phyloP scores from a whole-genome alignment of 2,797 vertebrate genomes.

The Trachops cirrhosus region DNA sequence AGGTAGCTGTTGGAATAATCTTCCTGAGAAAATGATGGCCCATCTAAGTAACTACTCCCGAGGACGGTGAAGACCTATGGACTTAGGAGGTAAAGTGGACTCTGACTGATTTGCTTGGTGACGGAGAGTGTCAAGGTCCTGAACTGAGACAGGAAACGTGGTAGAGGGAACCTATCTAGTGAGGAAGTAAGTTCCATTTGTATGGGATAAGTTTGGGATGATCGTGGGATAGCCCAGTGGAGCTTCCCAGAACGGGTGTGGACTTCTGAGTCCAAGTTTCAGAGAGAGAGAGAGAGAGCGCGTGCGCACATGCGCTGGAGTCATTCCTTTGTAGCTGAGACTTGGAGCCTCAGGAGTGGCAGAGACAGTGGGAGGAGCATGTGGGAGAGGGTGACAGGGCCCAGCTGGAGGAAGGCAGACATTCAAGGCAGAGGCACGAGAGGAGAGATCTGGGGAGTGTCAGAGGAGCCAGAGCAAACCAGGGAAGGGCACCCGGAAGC shows the following conservation, averaged over 20 bases:
- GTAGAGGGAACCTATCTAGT: neutral
- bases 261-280: neutral
- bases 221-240: neutral
- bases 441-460: neutral
- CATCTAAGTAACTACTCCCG: neutral
- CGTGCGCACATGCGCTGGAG: no score
- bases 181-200: neutral
- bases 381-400: no score
- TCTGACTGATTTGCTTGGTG: neutral
- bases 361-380: neutral
- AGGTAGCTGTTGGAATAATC: neutral
- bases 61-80: neutral
- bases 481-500: fast-evolving
- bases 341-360: fast-evolving
- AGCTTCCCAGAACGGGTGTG: neutral
- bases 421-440: neutral
- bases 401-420: neutral
- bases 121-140: neutral
- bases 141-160: neutral
- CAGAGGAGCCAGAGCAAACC: neutral
- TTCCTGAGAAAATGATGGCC: neutral
- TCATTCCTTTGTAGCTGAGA: neutral
- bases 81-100: neutral
- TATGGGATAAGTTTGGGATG: neutral
- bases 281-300: no score